Conservation (phyloP, 2,888 invertebrate species). For the Stenodema calcarata region DNA sequence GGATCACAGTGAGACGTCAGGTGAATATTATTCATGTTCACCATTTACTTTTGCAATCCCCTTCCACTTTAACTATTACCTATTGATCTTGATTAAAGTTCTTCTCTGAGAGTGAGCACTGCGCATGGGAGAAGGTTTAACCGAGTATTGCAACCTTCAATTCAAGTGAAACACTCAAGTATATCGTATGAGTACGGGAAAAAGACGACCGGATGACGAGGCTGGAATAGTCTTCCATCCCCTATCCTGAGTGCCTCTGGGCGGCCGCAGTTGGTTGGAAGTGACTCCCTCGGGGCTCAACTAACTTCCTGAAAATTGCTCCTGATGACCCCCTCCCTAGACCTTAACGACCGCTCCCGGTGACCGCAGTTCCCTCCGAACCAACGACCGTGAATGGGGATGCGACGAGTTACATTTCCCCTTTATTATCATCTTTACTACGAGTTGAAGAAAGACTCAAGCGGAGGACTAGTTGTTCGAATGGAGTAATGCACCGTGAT, state of each 20-base stretch:
- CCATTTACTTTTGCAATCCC: no score
- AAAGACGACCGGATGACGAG: no score
- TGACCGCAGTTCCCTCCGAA: neutral
- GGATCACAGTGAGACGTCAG: no score
- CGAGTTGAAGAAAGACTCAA: neutral
- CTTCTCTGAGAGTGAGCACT: no score
- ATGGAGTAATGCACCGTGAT: no score
- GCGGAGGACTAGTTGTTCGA: neutral
- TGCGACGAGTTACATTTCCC: neutral
- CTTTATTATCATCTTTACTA: neutral
- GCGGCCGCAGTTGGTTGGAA: neutral
- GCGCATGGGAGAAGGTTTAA: no score
- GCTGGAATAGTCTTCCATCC: neutral
- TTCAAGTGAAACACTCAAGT: no score
- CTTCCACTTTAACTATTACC: no score
- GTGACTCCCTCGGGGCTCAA: neutral
- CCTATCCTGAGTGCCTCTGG: neutral
- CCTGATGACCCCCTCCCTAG: neutral
- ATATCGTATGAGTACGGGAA: no score
- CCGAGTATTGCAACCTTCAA: no score
- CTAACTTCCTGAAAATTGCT: slow-evolving; percentile 2
- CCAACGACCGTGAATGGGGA: slow-evolving; percentile 2
- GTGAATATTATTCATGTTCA: no score
- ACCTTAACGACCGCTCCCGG: neutral
- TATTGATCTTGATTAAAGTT: no score